Base-by-base conservation (phyloP, 2,113 vertebrate genomes). In the Pavo muticus region DNA sequence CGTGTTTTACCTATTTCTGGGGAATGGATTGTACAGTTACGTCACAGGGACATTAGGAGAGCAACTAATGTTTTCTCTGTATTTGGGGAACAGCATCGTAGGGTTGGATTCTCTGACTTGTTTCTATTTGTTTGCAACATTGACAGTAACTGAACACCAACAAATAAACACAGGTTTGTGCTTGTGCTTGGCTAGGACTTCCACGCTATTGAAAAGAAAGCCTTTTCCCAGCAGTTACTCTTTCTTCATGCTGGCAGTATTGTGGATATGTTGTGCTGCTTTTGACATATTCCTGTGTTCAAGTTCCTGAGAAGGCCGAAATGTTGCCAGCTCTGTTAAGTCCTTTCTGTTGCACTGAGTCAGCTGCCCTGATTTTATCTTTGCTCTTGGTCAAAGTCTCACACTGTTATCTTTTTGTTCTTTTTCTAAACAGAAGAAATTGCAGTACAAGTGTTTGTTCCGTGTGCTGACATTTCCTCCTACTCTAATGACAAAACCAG, bases 331-430 rank as follows among this genome's bases (percentile, higher is more conserved):
- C 45, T 85, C 73, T 72, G 14, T 86, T 90, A 88, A 84, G 63
- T 90, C 76, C 59, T 85, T 85, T 77, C 79, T 93, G 83, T 90
- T 92, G 77, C 70, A 84, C 80, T 93, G 86, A 95, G 92, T 94
- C 94, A 95, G 85, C 93, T 90, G 35, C 72, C 68, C 69, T 91
- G 85, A 91, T 96, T 95, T 95, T 94, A 95, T 88, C 91, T 96
- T 90, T 93, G 83, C 79, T 86, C 84, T 84, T 81, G 87, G 90
- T 94, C 93, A 81, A 95, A 94, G 79, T 81, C 67, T 76, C 85
- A 71, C 39, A 42, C 39, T 2, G 76, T 91, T 92, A 83, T 77
- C 56, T 88, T 95, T 83, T 56, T 56, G 40, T 92, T 91, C 39
- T 65, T 91, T 83, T 90, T 93, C 85, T 80, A 40, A 95, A 84